A percentile compares a stretch with the other conserved stretches of the same genome.
Evolutionary conservation across 1,140 invertebrate genomes (phyloP).

Genomic region (Polypedilum vanderplanki): DNA sequence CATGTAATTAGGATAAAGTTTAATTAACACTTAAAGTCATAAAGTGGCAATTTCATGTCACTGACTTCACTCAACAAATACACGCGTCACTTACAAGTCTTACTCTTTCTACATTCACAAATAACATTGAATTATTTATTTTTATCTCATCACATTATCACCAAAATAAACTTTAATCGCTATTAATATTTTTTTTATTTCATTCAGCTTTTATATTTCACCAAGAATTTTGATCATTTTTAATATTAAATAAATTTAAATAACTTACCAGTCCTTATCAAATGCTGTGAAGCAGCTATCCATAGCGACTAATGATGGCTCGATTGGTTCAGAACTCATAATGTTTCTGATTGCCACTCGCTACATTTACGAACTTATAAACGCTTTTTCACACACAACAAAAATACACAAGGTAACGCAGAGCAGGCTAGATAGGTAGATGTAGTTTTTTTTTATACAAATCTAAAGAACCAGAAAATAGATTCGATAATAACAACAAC

Average conservation of each 20-base stretch:
- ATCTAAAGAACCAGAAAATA: background rate
- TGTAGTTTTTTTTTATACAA: background rate
- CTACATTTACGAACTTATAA: slow-evolving; percentile 7
- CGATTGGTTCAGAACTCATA: slow-evolving; percentile 35
- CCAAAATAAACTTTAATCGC: too few species aligned
- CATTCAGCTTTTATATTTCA: too few species aligned
- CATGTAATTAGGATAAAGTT: too few species aligned
- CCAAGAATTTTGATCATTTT: too few species aligned
- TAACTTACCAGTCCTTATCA: slow-evolving; percentile 68
- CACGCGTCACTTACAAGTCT: too few species aligned
- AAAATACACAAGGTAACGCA: slow-evolving; percentile 7
- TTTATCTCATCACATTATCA: too few species aligned
- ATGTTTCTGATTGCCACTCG: background rate
- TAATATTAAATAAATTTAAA: slow-evolving; percentile 4
- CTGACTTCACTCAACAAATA: too few species aligned
- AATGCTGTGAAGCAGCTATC: slow-evolving; percentile 80
- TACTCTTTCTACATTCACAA: too few species aligned
- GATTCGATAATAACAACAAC: background rate
- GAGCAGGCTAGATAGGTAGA: background rate
- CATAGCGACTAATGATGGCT: slow-evolving; percentile 56
- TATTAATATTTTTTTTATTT: too few species aligned
- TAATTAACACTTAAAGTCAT: too few species aligned
- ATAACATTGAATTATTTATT: too few species aligned
- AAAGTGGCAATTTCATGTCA: too few species aligned
- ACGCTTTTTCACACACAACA: background rate